Base-by-base conservation (phyloP, 2,113 vertebrate genomes). In the Podarcis muralis region DNA sequence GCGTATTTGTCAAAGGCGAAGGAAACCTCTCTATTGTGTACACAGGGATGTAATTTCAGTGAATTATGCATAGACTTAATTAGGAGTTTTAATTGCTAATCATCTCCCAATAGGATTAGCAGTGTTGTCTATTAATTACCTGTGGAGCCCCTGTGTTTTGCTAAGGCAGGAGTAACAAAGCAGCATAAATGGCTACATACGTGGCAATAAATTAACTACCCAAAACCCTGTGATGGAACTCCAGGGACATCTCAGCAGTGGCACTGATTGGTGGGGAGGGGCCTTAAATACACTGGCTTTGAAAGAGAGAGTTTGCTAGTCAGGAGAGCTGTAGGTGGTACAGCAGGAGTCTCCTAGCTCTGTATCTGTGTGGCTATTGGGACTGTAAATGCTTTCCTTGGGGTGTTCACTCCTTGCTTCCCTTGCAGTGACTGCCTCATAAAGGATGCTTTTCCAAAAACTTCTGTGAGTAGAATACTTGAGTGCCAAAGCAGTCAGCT, bases 31-130 rank as follows among this genome's bases (percentile, higher is more conserved):
- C 91, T 2, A n/a, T 95, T 96, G 95, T 96, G 95, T 97, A 96
- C 94, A 96, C 94, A 94, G 88, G 95, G 94, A 78, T 92, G 93
- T 95, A 95, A 96, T 95, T 96, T 95, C 95, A 95, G 95, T 96
- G 95, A 97, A 96, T 96, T 96, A 97, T 96, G 95, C 95, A 94
- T 93, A 95, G 95, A 96, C 95, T 96, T 97, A 97, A 97, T 97
- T 96, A 97, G 96, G 95, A 96, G 95, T 97, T 97, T 96, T 97
- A 97, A 97, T 96, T 97, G 96, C 95, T 96, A 95, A 96, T 97
- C 96, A 96, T 96, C 95, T 97, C 96, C 96, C 96, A 93, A 92
- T 94, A 96, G 96, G 96, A 96, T 96, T 96, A 96, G 91, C 94
- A 88, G 91, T 94, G 93, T 95, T 96, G 95, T 96, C 96, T 97